Evolutionary conservation across 2,797 vertebrate species (phyloP), one percentile per base, ranked within the genome.

Genomic region (Lates japonicus): DNA sequence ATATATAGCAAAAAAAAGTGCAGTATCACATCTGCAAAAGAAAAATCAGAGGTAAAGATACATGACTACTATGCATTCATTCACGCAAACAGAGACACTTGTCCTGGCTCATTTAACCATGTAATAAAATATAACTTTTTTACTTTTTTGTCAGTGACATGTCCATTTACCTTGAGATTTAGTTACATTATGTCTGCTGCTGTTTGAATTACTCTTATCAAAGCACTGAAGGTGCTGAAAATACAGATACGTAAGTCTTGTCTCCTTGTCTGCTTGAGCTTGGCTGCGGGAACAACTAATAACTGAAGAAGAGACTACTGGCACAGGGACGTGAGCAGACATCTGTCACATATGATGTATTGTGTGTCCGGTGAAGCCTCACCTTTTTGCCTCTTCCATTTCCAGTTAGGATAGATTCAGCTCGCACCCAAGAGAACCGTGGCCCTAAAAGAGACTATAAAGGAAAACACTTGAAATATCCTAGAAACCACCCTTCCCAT

Each of bases 401-500:
- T 89, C 79, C 89, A 81, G 77, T 87, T 83, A 76, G 78, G 70
- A 75, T 66, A 70, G 80, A 91, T 80, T 81, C 83, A 83, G 83
- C 60, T 39, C 3, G 65, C 70, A 85, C 87, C 87, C 83, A 74
- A 65, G 87, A 89, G 89, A 64, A 65, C 78, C 6, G 29, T 70
- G 88, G 80, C 81, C 82, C 89, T 76, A 88, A 92, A 90, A 88
- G 78, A 86, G 25, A 80, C 78, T 65, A 68, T 87, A 81, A 79
- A 87, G 57, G 65, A 82, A 87, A 81, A 81, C 70, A 84, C 76
- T 62, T 66, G 77, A 91, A 84, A 93, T 90, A 92, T 94, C 88
- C 88, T 89, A 75, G 90, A 93, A 92, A 90, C 84, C 86, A 61
- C 37, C 76, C 61, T 59, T 84, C 65, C 69, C 61, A 44, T 76